Evolutionary conservation across 1,140 invertebrate genomes (phyloP).

Genomic region (Macrocentrus cingulum): DNA sequence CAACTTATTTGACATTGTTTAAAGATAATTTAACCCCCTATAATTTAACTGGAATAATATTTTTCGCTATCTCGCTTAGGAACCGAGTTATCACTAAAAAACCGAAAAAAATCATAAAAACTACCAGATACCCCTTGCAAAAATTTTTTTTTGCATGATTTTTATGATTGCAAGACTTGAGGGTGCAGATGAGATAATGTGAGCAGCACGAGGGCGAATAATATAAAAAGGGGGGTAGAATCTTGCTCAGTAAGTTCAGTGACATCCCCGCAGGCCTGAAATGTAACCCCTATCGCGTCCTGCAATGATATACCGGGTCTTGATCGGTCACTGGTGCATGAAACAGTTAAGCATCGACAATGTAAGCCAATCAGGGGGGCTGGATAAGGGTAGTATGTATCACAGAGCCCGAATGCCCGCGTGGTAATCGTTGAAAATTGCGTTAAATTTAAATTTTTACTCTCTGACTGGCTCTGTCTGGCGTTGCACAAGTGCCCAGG

Average conservation of each 20-base stretch:
- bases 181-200: too few relatives aligned
- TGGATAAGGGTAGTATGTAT: slow-evolving; percentile 30
- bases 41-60: too few relatives aligned
- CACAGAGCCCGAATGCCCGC: slow-evolving; percentile 30
- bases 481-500: slow-evolving; percentile 17
- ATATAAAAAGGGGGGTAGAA: slow-evolving; percentile 29
- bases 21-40: too few relatives aligned
- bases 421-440: slow-evolving; percentile 56
- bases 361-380: slow-evolving; percentile 56
- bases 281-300: slow-evolving; percentile 57
- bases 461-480: background rate
- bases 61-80: too few relatives aligned
- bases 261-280: slow-evolving; percentile 39
- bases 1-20: too few relatives aligned
- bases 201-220: slow-evolving; percentile 3
- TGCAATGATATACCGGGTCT: slow-evolving; percentile 50
- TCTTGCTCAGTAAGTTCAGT: slow-evolving; percentile 27
- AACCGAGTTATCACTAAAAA: too few relatives aligned
- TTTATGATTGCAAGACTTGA: too few relatives aligned
- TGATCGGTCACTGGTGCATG: slow-evolving; percentile 58
- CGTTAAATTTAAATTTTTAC: slow-evolving; percentile 58
- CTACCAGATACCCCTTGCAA: too few relatives aligned
- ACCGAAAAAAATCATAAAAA: too few relatives aligned
- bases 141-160: too few relatives aligned
- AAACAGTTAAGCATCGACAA: slow-evolving; percentile 61